Conservation (phyloP, 1,140 invertebrate genomes). For the Lordiphosa mommai region DNA sequence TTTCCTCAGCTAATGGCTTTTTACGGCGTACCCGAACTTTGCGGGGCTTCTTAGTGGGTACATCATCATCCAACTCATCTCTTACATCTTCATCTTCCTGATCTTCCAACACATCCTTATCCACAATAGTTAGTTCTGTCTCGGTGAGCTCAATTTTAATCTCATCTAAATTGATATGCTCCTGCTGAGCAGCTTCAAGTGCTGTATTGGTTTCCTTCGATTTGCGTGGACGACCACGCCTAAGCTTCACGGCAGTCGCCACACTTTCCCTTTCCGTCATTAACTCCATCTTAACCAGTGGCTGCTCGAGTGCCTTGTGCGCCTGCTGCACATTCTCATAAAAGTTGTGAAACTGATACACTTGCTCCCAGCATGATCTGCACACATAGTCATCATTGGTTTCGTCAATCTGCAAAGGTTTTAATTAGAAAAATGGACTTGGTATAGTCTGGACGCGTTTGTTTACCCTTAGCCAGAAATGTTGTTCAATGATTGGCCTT, state of each 20-base stretch:
- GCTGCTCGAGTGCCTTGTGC: too few relatives aligned
- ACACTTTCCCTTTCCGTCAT: too few relatives aligned
- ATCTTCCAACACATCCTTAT: conserved; percentile 45
- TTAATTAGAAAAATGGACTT: too few relatives aligned
- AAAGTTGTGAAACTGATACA: conserved; percentile 52
- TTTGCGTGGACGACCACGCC: too few relatives aligned
- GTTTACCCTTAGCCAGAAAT: conserved; percentile 60
- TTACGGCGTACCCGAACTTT: conserved; percentile 4
- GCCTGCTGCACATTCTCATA: conserved; percentile 38
- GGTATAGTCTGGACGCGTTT: neutral
- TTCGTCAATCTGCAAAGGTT: neutral
- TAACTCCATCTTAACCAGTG: conserved; percentile 16
- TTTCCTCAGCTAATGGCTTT: conserved; percentile 1
- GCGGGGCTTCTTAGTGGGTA: neutral
- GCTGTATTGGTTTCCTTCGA: too few relatives aligned
- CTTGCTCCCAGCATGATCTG: conserved; percentile 48
- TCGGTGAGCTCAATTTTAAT: conserved; percentile 65
- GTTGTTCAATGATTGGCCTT: conserved; percentile 48
- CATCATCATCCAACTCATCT: neutral
- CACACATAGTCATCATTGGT: conserved; percentile 32
- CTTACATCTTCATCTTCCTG: too few relatives aligned
- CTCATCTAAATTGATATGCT: too few relatives aligned
- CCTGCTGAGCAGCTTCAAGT: too few relatives aligned
- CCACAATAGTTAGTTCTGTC: conserved; percentile 55
- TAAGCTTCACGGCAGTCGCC: too few relatives aligned